phyloP scores from a whole-genome alignment of 2,797 vertebrate species.

The Tenualosa thibaudeaui region DNA sequence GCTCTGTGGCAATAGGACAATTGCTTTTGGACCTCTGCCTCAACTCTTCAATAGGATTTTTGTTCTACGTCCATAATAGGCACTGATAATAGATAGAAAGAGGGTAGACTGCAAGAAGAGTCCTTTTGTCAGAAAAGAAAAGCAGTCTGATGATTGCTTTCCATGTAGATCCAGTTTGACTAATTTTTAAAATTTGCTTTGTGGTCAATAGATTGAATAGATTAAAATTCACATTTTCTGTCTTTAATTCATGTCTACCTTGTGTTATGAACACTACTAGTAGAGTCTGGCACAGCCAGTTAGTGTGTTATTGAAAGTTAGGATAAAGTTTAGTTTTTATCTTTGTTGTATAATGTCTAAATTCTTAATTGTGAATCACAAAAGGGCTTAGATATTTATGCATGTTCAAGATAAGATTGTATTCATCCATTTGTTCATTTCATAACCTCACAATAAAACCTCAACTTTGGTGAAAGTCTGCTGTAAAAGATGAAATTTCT shows the following conservation, averaged over 20 bases:
- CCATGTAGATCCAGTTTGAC: not conserved
- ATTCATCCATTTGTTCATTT: not conserved
- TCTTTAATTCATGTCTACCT: not conserved
- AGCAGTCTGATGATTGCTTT: slow-evolving; percentile 25
- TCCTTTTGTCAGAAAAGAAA: not conserved
- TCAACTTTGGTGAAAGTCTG: not conserved
- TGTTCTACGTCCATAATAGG: slow-evolving; percentile 43
- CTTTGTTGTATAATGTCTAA: not conserved
- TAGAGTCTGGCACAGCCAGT: not conserved
- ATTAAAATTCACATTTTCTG: not conserved
- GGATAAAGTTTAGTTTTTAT: not conserved
- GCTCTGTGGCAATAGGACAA: slow-evolving; percentile 34
- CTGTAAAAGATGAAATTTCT: not conserved
- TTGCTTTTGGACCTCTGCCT: slow-evolving; percentile 22
- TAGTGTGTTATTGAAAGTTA: not conserved
- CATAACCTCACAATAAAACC: not conserved
- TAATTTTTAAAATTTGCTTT: not conserved
- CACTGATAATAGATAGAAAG: slow-evolving; percentile 40
- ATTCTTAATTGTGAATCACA: not conserved
- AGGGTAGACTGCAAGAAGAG: not conserved
- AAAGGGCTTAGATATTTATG: not conserved
- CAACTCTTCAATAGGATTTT: slow-evolving; percentile 31
- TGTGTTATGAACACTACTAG: not conserved
- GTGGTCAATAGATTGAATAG: not conserved
- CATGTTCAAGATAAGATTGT: not conserved